Conservation (phyloP, 2,113 vertebrate species). For the Apus apus region DNA sequence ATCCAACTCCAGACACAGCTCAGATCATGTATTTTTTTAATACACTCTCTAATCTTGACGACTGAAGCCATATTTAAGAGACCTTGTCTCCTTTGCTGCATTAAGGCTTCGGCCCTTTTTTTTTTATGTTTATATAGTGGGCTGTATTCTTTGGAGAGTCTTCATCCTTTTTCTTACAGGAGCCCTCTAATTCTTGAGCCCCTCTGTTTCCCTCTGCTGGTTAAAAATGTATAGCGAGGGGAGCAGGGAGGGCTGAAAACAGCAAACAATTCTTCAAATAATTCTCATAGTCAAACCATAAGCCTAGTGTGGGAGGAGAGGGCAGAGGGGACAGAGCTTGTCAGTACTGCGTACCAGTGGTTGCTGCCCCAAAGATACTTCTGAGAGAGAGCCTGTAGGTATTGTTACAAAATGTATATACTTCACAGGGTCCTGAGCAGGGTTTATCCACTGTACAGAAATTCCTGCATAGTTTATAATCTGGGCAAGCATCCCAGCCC, state of each 20-base stretch:
- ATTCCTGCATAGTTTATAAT: slow-evolving; percentile 32
- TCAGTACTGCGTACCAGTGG: background rate
- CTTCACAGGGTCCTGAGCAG: background rate
- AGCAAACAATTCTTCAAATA: background rate
- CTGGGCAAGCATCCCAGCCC: slow-evolving; percentile 42
- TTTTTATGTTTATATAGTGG: background rate
- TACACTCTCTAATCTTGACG: background rate
- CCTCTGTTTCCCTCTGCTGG: slow-evolving; percentile 22
- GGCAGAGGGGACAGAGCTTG: background rate
- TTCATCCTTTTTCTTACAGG: background rate
- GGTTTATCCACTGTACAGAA: slow-evolving; percentile 33
- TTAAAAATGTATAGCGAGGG: background rate
- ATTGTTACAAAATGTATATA: background rate
- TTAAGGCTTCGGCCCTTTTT: background rate
- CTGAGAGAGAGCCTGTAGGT: background rate
- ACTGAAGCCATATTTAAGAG: background rate
- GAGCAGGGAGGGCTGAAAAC: background rate
- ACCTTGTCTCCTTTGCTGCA: background rate
- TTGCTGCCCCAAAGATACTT: background rate
- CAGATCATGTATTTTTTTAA: background rate
- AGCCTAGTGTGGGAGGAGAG: background rate
- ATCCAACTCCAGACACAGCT: background rate
- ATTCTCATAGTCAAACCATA: background rate
- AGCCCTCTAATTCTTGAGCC: background rate
- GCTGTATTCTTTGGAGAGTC: background rate